A percentile compares a stretch with the other conserved stretches of the same genome.
These are phyloP conservation scores for Orientallactaga bullata DNA, from an alignment of 2,113 vertebrate genomes.

Conservation along the genomic window DNA sequence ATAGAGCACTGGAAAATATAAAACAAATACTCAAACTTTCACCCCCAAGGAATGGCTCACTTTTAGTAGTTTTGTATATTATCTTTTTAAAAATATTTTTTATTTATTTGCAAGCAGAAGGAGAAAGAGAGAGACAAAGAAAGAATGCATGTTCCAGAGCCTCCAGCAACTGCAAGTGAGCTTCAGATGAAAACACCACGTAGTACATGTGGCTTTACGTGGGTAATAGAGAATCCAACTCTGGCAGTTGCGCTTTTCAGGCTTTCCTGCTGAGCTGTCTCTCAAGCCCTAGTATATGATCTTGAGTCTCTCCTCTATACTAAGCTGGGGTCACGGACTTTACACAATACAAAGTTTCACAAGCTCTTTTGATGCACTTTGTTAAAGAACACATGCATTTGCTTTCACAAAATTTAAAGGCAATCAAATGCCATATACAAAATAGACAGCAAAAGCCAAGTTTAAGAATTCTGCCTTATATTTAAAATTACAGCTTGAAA, in stretches of 20 bases:
- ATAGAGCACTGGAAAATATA: conserved; percentile 17
- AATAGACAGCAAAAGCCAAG: background rate
- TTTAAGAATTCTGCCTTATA: background rate
- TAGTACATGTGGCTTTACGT: too few species aligned
- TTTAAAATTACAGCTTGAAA: conserved; percentile 17
- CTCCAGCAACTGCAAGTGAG: too few species aligned
- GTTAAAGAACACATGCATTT: background rate
- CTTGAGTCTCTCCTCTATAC: background rate
- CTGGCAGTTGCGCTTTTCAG: too few species aligned
- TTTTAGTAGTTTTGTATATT: background rate
- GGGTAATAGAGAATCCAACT: too few species aligned
- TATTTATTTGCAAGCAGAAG: too few species aligned
- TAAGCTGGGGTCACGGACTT: background rate
- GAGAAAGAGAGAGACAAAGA: too few species aligned
- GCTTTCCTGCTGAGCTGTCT: too few species aligned
- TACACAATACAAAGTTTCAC: background rate
- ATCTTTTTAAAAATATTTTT: too few species aligned
- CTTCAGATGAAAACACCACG: too few species aligned
- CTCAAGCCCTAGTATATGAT: too few species aligned
- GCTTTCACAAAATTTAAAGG: conserved; percentile 28
- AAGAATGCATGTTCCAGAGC: too few species aligned
- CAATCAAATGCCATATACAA: background rate
- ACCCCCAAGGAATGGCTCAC: background rate
- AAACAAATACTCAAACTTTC: background rate
- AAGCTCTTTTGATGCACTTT: background rate